Evolutionary conservation across 2,797 vertebrate species (phyloP), one percentile per base, ranked within the genome.

Genomic region (Lepus townsendii): DNA sequence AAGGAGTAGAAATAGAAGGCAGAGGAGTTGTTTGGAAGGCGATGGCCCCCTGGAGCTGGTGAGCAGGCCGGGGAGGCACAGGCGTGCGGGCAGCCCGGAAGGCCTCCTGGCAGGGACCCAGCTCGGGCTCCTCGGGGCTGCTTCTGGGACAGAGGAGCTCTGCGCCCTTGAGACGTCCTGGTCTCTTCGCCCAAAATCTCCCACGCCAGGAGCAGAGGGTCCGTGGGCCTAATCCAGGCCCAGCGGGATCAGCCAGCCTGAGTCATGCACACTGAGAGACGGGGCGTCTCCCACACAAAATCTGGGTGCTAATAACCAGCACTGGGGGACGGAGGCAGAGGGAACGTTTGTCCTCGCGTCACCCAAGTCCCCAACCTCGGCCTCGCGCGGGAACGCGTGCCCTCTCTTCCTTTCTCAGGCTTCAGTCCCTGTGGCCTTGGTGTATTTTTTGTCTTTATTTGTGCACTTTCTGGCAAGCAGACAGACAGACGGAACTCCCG

Each of bases 81-180:
- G 72, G 42, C 30, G 27, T 27, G 22, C 16, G 30, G 60, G 35
- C 13, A 63, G 47, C 78, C 13, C 22, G 22, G 32, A 47, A 77
- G 19, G 63, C 86, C 0, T 0, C 11, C 11, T 3, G 22, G 5
- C 75, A 17, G 19, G 22, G 57, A 35, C 54, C 54, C 1, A 0
- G 2, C 62, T 13, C 4, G 0, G 32, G 20, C 72, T 19, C 5
- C 1, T 26, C 0, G 0, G 27, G n/a, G 11, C 60, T 62, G 7
- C 60, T 11, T 0, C 16, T 8, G 9, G 32, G 9, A 50, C 19
- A 24, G 4, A 13, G 24, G 52, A 5, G 47, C 72, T 71, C 52
- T 20, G 9, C 10, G 3, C 52, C 63, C 8, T 1, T 13, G 27
- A 47, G 72, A 65, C 7, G 1, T n/a, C 2, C 5, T 57, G 17